These are phyloP conservation scores for Chionoecetes opilio DNA, from an alignment of 1,140 invertebrate species.

Conservation along the genomic window DNA sequence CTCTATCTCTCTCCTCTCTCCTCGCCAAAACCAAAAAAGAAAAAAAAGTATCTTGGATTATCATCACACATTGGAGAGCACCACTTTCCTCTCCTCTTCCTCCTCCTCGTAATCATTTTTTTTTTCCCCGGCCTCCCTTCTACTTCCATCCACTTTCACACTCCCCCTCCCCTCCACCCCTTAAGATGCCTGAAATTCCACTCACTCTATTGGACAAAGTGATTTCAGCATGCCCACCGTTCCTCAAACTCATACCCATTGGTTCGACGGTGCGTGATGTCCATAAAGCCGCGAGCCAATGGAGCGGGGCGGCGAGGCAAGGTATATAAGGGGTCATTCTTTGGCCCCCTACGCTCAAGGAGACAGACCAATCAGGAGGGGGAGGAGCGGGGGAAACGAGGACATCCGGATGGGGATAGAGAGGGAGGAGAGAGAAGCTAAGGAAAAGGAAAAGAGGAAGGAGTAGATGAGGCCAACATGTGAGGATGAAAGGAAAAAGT, in stretches of 20 bases:
- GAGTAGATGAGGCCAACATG: not conserved
- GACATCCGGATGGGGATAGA: too few relatives aligned
- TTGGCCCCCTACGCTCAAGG: not conserved
- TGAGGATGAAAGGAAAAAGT: not conserved
- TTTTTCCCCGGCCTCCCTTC: too few relatives aligned
- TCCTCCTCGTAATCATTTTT: too few relatives aligned
- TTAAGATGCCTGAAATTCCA: not conserved
- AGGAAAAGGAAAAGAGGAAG: not conserved
- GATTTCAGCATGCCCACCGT: not conserved
- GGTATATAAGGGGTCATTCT: not conserved
- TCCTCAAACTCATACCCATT: not conserved
- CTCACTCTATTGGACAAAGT: not conserved
- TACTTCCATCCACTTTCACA: not conserved
- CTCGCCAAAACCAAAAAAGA: too few relatives aligned
- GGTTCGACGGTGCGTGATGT: not conserved
- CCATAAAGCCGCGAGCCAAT: not conserved
- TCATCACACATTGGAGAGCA: too few relatives aligned
- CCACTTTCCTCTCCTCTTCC: too few relatives aligned
- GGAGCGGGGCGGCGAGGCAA: not conserved
- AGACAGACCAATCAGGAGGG: not conserved
- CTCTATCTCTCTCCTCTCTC: too few relatives aligned
- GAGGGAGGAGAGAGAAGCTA: too few relatives aligned
- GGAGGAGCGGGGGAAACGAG: not conserved
- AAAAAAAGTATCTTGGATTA: too few relatives aligned
- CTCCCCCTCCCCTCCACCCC: not conserved